phyloP scores from a whole-genome alignment of 2,113 vertebrate species.

The Lasiurus borealis region DNA sequence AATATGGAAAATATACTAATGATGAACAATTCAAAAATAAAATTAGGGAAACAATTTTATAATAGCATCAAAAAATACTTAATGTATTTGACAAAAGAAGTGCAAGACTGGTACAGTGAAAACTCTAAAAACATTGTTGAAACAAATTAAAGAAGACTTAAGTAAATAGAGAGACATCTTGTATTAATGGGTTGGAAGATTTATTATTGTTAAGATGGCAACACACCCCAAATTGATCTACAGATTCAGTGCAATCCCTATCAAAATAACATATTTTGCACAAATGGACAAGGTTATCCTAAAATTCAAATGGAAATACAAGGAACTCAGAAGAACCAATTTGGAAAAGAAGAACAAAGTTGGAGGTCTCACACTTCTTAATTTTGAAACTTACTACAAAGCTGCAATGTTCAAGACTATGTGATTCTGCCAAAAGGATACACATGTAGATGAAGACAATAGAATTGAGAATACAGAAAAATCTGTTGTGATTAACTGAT shows the following conservation, averaged over 20 bases:
- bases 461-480: slow-evolving; percentile 20
- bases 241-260: neutral
- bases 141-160: slow-evolving; percentile 12
- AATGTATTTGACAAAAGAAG: slow-evolving; percentile 11
- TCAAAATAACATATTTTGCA: neutral
- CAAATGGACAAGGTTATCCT: neutral
- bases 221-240: neutral
- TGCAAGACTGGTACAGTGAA: neutral
- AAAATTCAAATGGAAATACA: slow-evolving; percentile 23
- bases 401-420: neutral
- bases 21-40: slow-evolving; percentile 12
- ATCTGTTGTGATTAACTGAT: neutral
- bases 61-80: neutral
- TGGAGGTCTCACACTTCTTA: neutral
- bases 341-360: neutral
- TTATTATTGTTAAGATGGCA: slow-evolving; percentile 3
- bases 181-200: neutral
- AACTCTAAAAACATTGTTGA: neutral
- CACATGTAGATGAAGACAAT: neutral
- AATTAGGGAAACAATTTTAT: neutral
- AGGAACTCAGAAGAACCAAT: neutral
- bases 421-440: neutral
- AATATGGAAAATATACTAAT: neutral
- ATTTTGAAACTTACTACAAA: neutral
- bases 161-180: neutral